Conservation (phyloP, 2,888 invertebrate species). For the Chamaedrilus cognettii region DNA sequence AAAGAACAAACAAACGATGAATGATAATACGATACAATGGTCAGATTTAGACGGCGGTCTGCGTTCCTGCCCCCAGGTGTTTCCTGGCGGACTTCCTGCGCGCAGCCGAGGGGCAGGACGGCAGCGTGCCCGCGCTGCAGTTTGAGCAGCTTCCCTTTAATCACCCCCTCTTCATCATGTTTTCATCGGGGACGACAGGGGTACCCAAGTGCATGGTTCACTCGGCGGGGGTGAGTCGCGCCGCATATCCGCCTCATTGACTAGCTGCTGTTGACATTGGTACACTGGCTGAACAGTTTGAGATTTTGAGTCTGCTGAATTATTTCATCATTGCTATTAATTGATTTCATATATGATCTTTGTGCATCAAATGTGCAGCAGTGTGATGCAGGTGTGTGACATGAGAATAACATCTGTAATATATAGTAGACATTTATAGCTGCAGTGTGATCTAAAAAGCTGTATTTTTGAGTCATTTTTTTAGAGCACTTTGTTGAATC, state of each 20-base stretch:
- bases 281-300: not conserved
- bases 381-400: too few relatives aligned
- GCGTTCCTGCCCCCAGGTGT: too few relatives aligned
- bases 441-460: too few relatives aligned
- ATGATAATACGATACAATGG: too few relatives aligned
- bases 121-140: too few relatives aligned
- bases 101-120: conserved; percentile 37
- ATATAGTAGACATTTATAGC: too few relatives aligned
- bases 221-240: conserved; percentile 63
- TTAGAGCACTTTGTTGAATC: too few relatives aligned
- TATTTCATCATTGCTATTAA: not conserved
- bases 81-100: conserved; percentile 51
- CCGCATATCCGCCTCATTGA: not conserved
- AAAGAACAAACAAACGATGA: too few relatives aligned
- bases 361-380: not conserved
- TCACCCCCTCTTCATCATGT: conserved; percentile 66
- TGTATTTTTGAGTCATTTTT: too few relatives aligned
- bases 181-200: conserved; percentile 67
- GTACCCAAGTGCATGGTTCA: conserved; percentile 67
- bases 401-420: too few relatives aligned
- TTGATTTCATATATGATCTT: not conserved
- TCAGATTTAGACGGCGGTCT: too few relatives aligned
- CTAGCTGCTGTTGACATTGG: not conserved
- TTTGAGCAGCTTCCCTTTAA: conserved; percentile 64
- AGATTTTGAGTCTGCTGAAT: not conserved